Conservation (phyloP, 2,888 invertebrate genomes). For the Orchestes rusci region DNA sequence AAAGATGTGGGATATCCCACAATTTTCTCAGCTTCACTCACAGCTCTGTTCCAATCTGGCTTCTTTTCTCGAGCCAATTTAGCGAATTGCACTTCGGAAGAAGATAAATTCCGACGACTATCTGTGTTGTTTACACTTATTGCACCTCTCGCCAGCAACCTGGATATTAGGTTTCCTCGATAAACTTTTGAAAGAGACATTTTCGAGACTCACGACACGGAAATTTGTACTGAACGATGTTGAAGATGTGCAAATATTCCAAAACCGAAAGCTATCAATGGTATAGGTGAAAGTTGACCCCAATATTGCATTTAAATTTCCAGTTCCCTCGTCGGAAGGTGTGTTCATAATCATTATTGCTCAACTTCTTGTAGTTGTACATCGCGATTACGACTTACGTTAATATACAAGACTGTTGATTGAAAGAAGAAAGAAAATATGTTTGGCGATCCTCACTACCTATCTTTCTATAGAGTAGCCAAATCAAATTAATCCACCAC, state of each 20-base stretch:
- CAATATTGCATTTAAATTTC: conserved; percentile 23
- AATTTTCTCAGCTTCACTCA: conserved; percentile 91
- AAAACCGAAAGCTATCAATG: conserved; percentile 21
- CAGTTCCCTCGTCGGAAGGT: too few relatives aligned
- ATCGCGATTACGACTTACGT: too few relatives aligned
- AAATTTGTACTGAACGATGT: conserved; percentile 10
- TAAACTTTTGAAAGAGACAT: conserved; percentile 29
- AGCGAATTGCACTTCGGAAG: conserved; percentile 26
- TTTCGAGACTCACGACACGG: conserved; percentile 7
- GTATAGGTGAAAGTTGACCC: conserved; percentile 28
- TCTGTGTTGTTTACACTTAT: conserved; percentile 1
- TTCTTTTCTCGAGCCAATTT: conserved; percentile 31
- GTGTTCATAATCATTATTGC: too few relatives aligned
- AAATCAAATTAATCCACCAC: too few relatives aligned
- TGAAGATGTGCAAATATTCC: conserved; percentile 15
- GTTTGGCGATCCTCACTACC: too few relatives aligned
- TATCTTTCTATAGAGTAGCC: too few relatives aligned
- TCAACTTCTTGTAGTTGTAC: too few relatives aligned
- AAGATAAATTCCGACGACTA: conserved; percentile 18
- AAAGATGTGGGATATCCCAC: conserved; percentile 95
- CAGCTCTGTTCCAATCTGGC: conserved; percentile 25
- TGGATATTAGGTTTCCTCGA: too few relatives aligned
- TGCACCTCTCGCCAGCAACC: too few relatives aligned
- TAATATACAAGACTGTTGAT: too few relatives aligned
- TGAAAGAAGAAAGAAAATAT: too few relatives aligned